Percentiles rank a stretch among this genome's conserved stretches.
These are phyloP conservation scores for Melanargia galathea DNA, from an alignment of 2,888 invertebrate genomes.

Conservation along the genomic window DNA sequence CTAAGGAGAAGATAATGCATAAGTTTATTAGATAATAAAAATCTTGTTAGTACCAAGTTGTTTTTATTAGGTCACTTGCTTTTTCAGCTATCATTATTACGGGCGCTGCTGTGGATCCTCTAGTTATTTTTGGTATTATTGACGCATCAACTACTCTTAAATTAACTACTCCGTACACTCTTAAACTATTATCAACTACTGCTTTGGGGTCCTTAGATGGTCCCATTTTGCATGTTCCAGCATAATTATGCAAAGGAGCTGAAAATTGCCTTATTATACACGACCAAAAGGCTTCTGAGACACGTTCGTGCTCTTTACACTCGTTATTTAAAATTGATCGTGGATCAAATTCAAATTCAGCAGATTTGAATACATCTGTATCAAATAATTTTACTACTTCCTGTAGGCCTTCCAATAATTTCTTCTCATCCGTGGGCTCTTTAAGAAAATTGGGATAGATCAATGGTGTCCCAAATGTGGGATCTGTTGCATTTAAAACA, in stretches of 20 bases:
- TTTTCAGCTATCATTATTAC: slow-evolving; percentile 79
- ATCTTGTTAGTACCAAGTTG: slow-evolving; percentile 65
- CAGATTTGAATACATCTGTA: slow-evolving; percentile 69
- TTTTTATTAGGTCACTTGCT: slow-evolving; percentile 76
- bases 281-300: slow-evolving; percentile 71
- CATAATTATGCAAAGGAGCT: slow-evolving; percentile 72
- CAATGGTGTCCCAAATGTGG: slow-evolving; percentile 66
- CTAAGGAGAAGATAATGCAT: slow-evolving; percentile 46
- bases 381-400: slow-evolving; percentile 71
- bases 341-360: slow-evolving; percentile 71
- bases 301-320: slow-evolving; percentile 66
- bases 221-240: slow-evolving; percentile 77
- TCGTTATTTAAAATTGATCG: slow-evolving; percentile 66
- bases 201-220: slow-evolving; percentile 63
- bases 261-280: slow-evolving; percentile 77
- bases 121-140: slow-evolving; percentile 71
- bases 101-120: slow-evolving; percentile 73
- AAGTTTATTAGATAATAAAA: slow-evolving; percentile 28
- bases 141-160: slow-evolving; percentile 73
- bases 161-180: slow-evolving; percentile 65
- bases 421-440: slow-evolving; percentile 63
- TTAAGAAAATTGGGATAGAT: slow-evolving; percentile 75
- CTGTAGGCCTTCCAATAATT: slow-evolving; percentile 70
- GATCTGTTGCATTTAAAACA: slow-evolving; percentile 66
- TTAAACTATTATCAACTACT: slow-evolving; percentile 66